Evolutionary conservation across 2,113 vertebrate genomes (phyloP).

Genomic region (Phodopus roborovskii): DNA sequence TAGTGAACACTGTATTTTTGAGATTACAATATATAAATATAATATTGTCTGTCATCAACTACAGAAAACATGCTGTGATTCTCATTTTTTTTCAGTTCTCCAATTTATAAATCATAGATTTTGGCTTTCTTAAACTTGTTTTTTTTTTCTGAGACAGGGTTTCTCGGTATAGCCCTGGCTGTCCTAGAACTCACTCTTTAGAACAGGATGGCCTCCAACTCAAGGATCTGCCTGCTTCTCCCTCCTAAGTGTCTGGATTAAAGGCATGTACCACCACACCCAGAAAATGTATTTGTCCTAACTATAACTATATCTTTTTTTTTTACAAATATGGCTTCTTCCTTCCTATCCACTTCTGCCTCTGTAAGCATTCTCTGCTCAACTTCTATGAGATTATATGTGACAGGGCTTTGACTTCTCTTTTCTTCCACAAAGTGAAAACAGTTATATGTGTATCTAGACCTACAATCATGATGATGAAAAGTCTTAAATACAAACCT

Average conservation of each 20-base stretch:
- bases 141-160: background rate
- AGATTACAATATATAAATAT: background rate
- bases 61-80: background rate
- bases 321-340: background rate
- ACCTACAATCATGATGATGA: background rate
- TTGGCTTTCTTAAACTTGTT: background rate
- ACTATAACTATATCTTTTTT: background rate
- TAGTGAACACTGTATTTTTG: background rate
- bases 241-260: background rate
- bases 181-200: background rate
- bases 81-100: background rate
- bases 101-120: background rate
- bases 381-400: background rate
- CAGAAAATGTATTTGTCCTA: background rate
- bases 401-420: background rate
- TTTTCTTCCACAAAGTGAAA: background rate
- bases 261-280: background rate
- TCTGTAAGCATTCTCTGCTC: background rate
- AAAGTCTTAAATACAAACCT: constrained; percentile 86
- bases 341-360: background rate
- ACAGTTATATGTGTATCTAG: background rate
- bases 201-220: background rate
- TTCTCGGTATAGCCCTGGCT: background rate
- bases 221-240: background rate
- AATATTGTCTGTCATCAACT: background rate